Base-by-base conservation (phyloP, 2,888 invertebrate species). In the Cephalotes varians region DNA sequence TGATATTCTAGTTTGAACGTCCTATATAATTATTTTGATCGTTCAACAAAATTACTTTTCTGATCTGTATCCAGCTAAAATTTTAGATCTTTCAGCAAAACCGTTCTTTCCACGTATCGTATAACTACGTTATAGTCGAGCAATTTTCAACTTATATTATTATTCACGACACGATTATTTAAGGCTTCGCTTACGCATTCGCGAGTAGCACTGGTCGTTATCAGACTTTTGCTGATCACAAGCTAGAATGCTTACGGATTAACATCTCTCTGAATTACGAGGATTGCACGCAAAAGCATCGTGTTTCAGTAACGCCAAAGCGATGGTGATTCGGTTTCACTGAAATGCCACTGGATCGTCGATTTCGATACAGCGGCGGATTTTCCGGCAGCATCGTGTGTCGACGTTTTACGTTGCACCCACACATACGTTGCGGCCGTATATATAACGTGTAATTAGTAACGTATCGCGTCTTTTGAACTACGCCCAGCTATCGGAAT, bases 281-380 rank as follows among this genome's bases (percentile, higher is more conserved):
- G 76, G 40, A 67, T 54, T 77, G 54, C 54, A 10, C 34, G 51
- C 54, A 28, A 12, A 56, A 56, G 67, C 67, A 28, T 77, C 69
- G 40, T 21, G 77, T 77, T 77, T 77, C 77, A 69, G 40, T 37
- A 21, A 51, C 65, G 65, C 67, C 6, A 67, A 54, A 77, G 65
- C 58, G 81, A 67, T 64, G 31, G 64, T 54, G 81, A 47, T 81
- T 74, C 47, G 81, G 73, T 81, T 81, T 74, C 81, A 72, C 34
- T 47, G 25, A 51, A 72, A 73, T 65, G 65, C 47, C 25, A 76
- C 65, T 81, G 81, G 58, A 81, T 81, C 76, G 76, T 18, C 56
- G 81, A 81, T 81, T 81, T 74, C 73, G 81, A 74, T 81, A 37
- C 37, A 65, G 31, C 67, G 56, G 37, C 12, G 31, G 58, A 47